Base-by-base conservation (phyloP, 2,797 vertebrate genomes). In the Buphagus erythrorhynchus region DNA sequence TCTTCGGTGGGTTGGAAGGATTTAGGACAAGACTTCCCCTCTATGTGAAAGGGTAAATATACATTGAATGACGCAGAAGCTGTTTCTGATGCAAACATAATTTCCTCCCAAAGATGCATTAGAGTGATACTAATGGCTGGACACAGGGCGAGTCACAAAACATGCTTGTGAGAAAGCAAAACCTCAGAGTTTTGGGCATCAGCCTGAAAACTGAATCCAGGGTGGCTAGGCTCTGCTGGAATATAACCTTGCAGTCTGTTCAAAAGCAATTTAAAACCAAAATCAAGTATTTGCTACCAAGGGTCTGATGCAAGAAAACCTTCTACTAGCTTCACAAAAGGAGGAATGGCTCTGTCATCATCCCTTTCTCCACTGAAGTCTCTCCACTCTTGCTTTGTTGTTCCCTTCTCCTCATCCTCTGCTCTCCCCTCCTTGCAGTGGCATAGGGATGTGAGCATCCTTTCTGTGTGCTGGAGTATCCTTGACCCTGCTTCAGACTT, bases 401-500 rank as follows among this genome's bases (percentile, higher is more conserved):
- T 72, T 74, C n/a, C 62, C 17, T 59, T 71, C 33, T 65, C 43
- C 29, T 74, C 36, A 20, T 36, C 10, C 29, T 40, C 40, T 63
- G 6, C n/a, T 52, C 22, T 84, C 11, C 54, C 19, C 25, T 36
- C 15, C 15, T 17, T 38, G 31, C 61, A 61, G 25, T 40, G 43
- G 35, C 2, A 0, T 31, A 48, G 65, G 19, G 20, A 19, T 1
- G 0, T 0, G 3, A 78, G 21, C 46, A 33, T 71, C 42, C 19
- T 45, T 21, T 40, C 35, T 17, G 1, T 16, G 16, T 59, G 25
- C 2, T 1, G n/a, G 48, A 22, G 33, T 16, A 2, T 67, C 48
- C 58, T 52, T 8, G 1, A 5, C 48, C 19, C 25, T 65, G 38
- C 28, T 90, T 13, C 28, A 25, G 35, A 14, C 35, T 75, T 78